Percentiles rank a stretch among this genome's conserved stretches.
phyloP scores from a whole-genome alignment of 2,113 vertebrate genomes.

The Thunnus thynnus region DNA sequence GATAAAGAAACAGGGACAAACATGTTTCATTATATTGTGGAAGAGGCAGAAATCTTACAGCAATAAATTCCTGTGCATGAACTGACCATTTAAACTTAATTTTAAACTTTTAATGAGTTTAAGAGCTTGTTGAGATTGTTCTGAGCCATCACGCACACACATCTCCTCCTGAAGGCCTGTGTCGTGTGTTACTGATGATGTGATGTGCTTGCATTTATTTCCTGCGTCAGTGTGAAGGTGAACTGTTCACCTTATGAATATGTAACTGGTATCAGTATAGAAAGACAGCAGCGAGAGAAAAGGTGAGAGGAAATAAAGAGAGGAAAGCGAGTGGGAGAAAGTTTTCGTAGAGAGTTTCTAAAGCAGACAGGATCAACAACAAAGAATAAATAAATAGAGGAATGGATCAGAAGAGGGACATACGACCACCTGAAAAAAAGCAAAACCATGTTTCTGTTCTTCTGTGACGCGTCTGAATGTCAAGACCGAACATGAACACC shows the following conservation, averaged over 20 bases:
- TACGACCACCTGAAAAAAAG: not conserved
- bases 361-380: not conserved
- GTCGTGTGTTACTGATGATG: too few species aligned
- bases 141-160: not conserved
- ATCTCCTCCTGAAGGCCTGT: too few species aligned
- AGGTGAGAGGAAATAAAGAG: not conserved
- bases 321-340: too few species aligned
- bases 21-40: too few species aligned
- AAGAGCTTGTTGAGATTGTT: too few species aligned
- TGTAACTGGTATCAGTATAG: not conserved
- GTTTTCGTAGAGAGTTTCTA: too few species aligned
- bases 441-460: not conserved
- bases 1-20: too few species aligned
- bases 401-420: not conserved
- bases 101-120: too few species aligned
- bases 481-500: slow-evolving; percentile 29
- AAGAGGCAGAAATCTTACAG: too few species aligned
- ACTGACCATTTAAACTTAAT: too few species aligned
- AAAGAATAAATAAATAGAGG: not conserved
- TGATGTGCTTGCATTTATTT: not conserved
- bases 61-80: too few species aligned
- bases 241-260: not conserved
- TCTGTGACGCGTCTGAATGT: slow-evolving; percentile 37
- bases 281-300: not conserved
- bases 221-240: not conserved